phyloP scores from a whole-genome alignment of 2,888 invertebrate genomes.

The Blera fallax region DNA sequence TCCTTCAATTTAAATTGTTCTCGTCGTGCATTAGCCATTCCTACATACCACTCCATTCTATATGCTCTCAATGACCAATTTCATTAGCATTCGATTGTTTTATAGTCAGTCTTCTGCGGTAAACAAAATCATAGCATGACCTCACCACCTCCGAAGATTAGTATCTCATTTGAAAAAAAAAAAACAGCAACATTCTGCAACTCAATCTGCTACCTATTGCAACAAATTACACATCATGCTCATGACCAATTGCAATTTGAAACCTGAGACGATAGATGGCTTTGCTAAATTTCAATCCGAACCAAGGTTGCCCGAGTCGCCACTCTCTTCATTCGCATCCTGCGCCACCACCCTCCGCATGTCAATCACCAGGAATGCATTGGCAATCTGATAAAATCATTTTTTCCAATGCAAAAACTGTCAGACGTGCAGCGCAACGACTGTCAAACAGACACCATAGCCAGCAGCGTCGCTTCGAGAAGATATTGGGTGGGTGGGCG shows the following conservation, averaged over 20 bases:
- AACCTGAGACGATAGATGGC: constrained; percentile 54
- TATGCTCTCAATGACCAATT: background rate
- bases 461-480: background rate
- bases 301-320: constrained; percentile 51
- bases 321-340: constrained; percentile 53
- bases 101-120: background rate
- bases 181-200: constrained; percentile 26
- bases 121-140: constrained; percentile 29
- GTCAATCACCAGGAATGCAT: constrained; percentile 21
- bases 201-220: constrained; percentile 50
- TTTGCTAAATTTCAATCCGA: constrained; percentile 40
- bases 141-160: constrained; percentile 58
- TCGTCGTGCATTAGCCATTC: background rate
- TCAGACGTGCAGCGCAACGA: constrained; percentile 29
- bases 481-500: constrained; percentile 51
- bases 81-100: background rate
- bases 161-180: constrained; percentile 23
- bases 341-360: constrained; percentile 35
- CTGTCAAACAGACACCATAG: constrained; percentile 55
- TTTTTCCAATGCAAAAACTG: constrained; percentile 27
- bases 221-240: constrained; percentile 66
- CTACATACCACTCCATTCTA: background rate
- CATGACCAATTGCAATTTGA: constrained; percentile 63
- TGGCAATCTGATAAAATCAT: constrained; percentile 53
- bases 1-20: background rate